Percentiles rank a stretch among this genome's conserved stretches.
Evolutionary conservation across 2,888 invertebrate species (phyloP).

Genomic region (Limnephilus lunatus): DNA sequence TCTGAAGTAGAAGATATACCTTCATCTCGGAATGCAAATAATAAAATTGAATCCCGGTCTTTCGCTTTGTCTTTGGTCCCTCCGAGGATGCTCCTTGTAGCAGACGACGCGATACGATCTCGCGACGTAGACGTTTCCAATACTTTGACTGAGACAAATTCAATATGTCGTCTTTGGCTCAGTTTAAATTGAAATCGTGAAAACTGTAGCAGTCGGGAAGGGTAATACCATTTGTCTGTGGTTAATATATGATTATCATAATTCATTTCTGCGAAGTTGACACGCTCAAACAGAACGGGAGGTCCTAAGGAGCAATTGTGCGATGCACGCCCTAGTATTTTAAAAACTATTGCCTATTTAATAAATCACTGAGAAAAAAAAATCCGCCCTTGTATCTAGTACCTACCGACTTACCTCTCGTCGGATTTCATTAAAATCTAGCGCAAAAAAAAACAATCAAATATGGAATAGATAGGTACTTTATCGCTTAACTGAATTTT

Average conservation of each 20-base stretch:
- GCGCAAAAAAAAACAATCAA: too few species aligned
- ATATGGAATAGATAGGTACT: too few species aligned
- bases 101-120: not conserved
- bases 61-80: constrained; percentile 3
- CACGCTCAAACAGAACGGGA: not conserved
- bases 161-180: constrained; percentile 40
- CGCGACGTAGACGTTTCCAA: constrained; percentile 27
- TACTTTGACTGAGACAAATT: constrained; percentile 43
- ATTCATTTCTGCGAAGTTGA: not conserved
- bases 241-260: not conserved
- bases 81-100: not conserved
- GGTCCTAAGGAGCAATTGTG: too few species aligned
- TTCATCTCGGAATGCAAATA: constrained; percentile 1
- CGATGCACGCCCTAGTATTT: too few species aligned
- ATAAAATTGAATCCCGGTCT: not conserved
- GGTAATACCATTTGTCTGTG: not conserved
- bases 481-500: too few species aligned
- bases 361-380: too few species aligned
- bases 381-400: too few species aligned
- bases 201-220: not conserved
- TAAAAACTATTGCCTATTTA: too few species aligned
- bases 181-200: constrained; percentile 34
- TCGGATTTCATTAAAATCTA: too few species aligned
- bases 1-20: not conserved
- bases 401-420: too few species aligned